Base-by-base conservation (phyloP, 2,888 invertebrate genomes). In the Macrophya annulata region DNA sequence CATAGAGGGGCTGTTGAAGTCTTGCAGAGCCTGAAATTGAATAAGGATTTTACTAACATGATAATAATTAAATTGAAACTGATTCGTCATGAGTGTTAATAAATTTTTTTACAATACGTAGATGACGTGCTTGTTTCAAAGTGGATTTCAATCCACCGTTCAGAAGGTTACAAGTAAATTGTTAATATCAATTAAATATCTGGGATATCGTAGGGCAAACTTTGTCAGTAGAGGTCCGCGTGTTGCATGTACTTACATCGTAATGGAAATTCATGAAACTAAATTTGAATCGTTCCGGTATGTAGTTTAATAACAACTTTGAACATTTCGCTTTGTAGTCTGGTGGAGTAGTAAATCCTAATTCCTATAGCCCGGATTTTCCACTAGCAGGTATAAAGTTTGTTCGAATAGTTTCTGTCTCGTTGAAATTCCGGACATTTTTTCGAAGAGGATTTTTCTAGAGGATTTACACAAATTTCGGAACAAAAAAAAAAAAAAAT, bases 1-100 rank as follows among this genome's bases (percentile, higher is more conserved):
- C 65, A 91, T 89, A n/a, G 82, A 88, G 10, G 90, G 90, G 55
- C 91, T 91, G 86, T 90, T 91, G 85, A 90, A 90, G 82, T 91
- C 91, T 45, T 21, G n/a, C 21, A 88, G 87, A 85, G 89, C 89
- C 84, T 91, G 68, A 65, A 83, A 83, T 10, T 4, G 37, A 10
- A 31, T 31, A 31, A 62, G n/a, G 8, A 62, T 12, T 74, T 45
- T 0, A 45, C 43, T 1, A 74, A 45, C 21, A 21, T 3, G 10
- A 40, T 51, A 51, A n/a, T 51, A 51, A 4, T 51, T 6, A n/a
- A 55, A 55, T 55, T n/a, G 0, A 1, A 17, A 31, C 31, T 31
- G 1, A 31, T 31, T 31, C 3, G 31, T 31, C 31, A 31, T 3
- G 31, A 31, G 31, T 31, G 31, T 31, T 3, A 3, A 31, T 31